Percentiles rank a stretch among this genome's conserved stretches.
Evolutionary conservation across 2,113 vertebrate species (phyloP).

Genomic region (Glareola pratincola): DNA sequence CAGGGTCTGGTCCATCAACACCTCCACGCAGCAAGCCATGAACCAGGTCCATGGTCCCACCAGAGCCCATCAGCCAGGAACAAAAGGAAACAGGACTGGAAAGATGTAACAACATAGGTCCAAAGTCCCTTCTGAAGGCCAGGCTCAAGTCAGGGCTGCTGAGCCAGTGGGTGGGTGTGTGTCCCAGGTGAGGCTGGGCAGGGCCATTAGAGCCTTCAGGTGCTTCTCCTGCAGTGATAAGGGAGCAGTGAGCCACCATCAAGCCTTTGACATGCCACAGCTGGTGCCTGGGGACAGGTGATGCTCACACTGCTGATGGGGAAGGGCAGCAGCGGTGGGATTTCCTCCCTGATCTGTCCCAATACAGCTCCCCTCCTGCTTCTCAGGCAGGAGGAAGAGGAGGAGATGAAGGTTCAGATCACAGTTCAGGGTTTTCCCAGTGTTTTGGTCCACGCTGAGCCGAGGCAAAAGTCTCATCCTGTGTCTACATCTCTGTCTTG

Average conservation of each 20-base stretch:
- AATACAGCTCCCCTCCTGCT: background rate
- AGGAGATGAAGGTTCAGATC: background rate
- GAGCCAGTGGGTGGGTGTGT: accelerated
- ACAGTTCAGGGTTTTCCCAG: background rate
- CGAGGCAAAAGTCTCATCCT: background rate
- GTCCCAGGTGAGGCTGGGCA: background rate
- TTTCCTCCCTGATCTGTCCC: background rate
- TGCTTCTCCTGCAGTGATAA: background rate
- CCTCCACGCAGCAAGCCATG: accelerated
- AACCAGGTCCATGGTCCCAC: background rate
- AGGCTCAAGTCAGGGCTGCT: accelerated
- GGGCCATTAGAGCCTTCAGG: background rate
- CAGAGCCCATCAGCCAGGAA: background rate
- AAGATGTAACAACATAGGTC: accelerated
- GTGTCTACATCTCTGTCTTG: too few species aligned
- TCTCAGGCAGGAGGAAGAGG: background rate
- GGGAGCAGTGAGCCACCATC: background rate
- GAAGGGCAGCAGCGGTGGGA: accelerated
- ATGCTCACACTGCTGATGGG: background rate
- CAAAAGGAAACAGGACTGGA: accelerated
- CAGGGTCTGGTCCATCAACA: accelerated
- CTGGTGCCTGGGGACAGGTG: background rate
- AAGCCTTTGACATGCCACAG: accelerated
- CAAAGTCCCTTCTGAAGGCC: background rate
- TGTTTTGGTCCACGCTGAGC: background rate